A percentile compares a stretch with the other conserved stretches of the same genome.
Conservation (phyloP, 2,113 vertebrate genomes). For the Menura novaehollandiae region DNA sequence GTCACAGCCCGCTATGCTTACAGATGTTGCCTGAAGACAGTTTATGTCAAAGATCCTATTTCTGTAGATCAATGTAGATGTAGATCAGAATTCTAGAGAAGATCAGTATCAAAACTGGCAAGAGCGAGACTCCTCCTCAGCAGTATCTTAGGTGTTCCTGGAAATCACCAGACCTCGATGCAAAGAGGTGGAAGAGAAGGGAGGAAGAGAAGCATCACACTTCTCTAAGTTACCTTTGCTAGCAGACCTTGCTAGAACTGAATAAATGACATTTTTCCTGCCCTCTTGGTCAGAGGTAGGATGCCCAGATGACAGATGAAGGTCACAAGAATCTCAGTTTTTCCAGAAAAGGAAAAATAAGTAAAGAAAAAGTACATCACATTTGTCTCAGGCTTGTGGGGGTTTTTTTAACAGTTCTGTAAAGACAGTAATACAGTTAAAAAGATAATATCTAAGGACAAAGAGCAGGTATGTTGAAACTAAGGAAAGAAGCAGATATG, state of each 20-base stretch:
- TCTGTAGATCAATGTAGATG: background rate
- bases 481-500: background rate
- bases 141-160: background rate
- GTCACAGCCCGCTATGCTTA: background rate
- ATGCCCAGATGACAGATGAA: background rate
- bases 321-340: background rate
- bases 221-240: background rate
- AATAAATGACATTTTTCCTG: background rate
- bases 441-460: background rate
- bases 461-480: background rate
- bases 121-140: background rate
- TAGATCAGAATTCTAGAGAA: background rate
- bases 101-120: background rate
- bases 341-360: background rate
- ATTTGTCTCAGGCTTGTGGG: background rate
- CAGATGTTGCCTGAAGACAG: background rate
- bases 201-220: background rate
- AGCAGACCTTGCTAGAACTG: background rate
- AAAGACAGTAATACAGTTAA: background rate
- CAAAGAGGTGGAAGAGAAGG: background rate
- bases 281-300: background rate
- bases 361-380: background rate
- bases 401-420: background rate
- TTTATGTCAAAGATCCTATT: background rate
- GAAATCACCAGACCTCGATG: background rate